phyloP scores from a whole-genome alignment of 2,113 vertebrate species.

The Xiphias gladius region DNA sequence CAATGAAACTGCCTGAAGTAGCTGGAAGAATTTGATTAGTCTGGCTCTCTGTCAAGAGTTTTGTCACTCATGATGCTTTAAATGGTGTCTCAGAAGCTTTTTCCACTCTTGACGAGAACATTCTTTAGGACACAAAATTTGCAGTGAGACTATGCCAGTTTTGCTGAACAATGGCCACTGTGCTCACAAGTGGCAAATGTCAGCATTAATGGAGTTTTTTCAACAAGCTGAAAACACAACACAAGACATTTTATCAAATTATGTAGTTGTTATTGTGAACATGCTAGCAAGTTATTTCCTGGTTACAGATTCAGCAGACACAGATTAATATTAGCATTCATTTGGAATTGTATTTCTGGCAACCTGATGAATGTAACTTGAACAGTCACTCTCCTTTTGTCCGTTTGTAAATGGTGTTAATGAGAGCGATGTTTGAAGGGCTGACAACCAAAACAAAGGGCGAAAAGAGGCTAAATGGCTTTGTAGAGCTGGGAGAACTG shows the following conservation, averaged over 20 bases:
- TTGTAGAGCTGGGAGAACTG: background rate
- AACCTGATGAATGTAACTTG: background rate
- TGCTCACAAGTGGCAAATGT: background rate
- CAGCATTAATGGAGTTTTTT: background rate
- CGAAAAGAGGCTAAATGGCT: background rate
- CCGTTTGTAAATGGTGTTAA: too few relatives aligned
- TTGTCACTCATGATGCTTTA: slow-evolving; percentile 40
- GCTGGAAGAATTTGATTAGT: slow-evolving; percentile 51
- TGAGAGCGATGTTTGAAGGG: too few relatives aligned
- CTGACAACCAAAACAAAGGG: background rate
- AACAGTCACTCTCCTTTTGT: background rate
- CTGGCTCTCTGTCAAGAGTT: slow-evolving; percentile 31
- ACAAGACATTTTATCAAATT: background rate
- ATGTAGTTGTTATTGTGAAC: background rate
- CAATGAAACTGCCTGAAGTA: slow-evolving; percentile 52
- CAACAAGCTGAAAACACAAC: slow-evolving; percentile 19
- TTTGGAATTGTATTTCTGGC: too few relatives aligned
- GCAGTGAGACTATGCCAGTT: background rate
- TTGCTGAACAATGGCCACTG: background rate
- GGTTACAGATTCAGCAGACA: background rate
- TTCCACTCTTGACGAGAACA: slow-evolving; percentile 30
- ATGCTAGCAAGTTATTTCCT: background rate
- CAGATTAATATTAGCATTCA: background rate
- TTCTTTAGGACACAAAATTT: slow-evolving; percentile 9
- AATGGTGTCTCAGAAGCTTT: slow-evolving; percentile 49